Conservation (phyloP, 2,113 vertebrate species). For the Eretmochelys imbricata region DNA sequence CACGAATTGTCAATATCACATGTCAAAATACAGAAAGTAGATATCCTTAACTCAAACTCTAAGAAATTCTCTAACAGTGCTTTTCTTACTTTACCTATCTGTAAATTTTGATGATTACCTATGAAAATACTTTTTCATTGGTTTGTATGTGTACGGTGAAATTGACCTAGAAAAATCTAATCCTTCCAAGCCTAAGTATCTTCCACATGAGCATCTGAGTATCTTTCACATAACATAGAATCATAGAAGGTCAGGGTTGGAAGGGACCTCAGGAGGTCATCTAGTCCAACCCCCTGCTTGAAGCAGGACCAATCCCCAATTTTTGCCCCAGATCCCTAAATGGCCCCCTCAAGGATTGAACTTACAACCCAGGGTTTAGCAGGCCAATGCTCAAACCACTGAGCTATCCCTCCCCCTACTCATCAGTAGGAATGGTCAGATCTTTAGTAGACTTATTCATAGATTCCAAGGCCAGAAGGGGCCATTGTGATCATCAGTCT, state of each 20-base stretch:
- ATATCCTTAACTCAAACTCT: not conserved
- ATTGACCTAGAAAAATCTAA: not conserved
- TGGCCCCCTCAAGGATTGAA: too few relatives aligned
- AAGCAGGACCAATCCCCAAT: too few relatives aligned
- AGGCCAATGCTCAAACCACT: too few relatives aligned
- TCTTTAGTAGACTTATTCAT: not conserved
- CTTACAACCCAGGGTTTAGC: too few relatives aligned
- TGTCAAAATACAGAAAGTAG: not conserved
- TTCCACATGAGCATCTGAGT: not conserved
- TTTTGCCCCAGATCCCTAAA: too few relatives aligned
- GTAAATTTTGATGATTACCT: not conserved
- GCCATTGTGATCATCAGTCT: not conserved
- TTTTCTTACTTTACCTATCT: not conserved
- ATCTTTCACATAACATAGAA: not conserved
- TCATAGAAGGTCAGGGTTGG: too few relatives aligned
- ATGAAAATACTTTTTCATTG: not conserved
- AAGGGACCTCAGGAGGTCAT: too few relatives aligned
- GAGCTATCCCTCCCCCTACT: too few relatives aligned
- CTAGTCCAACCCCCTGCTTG: too few relatives aligned
- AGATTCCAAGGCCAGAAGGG: not conserved
- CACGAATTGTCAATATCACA: not conserved
- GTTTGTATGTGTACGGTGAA: not conserved
- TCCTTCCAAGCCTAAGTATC: not conserved
- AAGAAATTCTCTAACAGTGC: not conserved
- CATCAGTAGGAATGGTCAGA: not conserved